Base-by-base conservation (phyloP, 2,113 vertebrate species). In the Glaucidium brasilianum region DNA sequence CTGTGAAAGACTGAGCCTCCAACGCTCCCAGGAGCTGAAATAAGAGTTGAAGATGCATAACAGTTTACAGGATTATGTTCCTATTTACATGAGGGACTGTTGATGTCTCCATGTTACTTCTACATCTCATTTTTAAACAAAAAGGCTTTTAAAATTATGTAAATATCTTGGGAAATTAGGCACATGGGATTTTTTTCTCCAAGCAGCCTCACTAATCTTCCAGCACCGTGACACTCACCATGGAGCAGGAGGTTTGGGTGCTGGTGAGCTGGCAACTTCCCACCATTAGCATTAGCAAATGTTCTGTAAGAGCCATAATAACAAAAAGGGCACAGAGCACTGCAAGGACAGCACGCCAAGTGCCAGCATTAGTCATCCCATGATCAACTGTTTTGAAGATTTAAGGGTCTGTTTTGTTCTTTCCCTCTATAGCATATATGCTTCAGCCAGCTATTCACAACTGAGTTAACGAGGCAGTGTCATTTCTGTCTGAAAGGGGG, bases 251-350 rank as follows among this genome's bases (percentile, higher is more conserved):
- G 89, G 67, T 82, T 88, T 89, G 78, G 85, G 94, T 96, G 94
- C 92, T 96, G 35, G 85, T 95, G 93, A 73, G 67, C 78, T 98
- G 97, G 97, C 97, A 81, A 6, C 18, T 45, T 81, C 95, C 97
- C 96, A 98, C 50, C 16, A 12, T 92, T 91, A 97, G 97, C 16
- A 12, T 92, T 91, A 97, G 97, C 96, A 97, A 98, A 98, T 97
- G 93, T 91, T 97, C 83, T 52, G 35, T 93, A 85, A 97, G 90
- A 96, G 82, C 86, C 77, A 45, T 95, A 96, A 96, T 81, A 80
- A 74, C 88, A 90, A 85, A 94, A 94, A 88, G 92, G 92, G 92
- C 97, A 96, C 85, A 83, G 84, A 88, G 69, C 56, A 37, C 37
- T 92, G 41, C 1, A 22, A 96, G 80, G 96, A 94, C 85, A 72